Conservation (phyloP, 2,113 vertebrate genomes). For the Progne subis region DNA sequence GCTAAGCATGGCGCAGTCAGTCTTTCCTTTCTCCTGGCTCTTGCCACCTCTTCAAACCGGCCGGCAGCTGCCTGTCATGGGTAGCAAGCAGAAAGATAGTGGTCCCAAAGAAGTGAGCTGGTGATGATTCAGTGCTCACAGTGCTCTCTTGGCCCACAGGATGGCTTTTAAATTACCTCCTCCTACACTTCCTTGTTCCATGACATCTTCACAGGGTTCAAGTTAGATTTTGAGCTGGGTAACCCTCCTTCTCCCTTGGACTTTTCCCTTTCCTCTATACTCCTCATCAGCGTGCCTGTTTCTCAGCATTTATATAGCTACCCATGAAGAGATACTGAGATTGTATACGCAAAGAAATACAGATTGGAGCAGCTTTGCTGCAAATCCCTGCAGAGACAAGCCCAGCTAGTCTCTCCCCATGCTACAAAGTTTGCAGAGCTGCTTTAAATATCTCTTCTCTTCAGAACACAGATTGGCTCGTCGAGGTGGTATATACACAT, state of each 20-base stretch:
- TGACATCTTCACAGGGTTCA: not conserved
- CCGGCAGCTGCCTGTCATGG: not conserved
- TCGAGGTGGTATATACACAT: constrained; percentile 64
- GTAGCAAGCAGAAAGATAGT: not conserved
- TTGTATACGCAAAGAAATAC: not conserved
- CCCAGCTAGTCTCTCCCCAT: not conserved
- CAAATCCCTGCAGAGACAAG: constrained; percentile 31
- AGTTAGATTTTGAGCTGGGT: not conserved
- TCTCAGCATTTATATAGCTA: not conserved
- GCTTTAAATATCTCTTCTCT: constrained; percentile 62
- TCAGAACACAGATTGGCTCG: constrained; percentile 58
- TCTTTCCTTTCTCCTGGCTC: not conserved
- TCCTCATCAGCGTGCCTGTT: not conserved
- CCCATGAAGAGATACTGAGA: not conserved
- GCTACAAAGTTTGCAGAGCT: constrained; percentile 47
- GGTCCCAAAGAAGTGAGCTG: not conserved
- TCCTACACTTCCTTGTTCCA: not conserved
- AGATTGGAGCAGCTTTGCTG: not conserved
- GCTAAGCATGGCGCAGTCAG: not conserved
- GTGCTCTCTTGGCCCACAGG: not conserved
- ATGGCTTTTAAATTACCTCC: not conserved
- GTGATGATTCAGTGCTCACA: not conserved
- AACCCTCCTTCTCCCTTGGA: not conserved
- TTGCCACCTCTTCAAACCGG: not conserved
- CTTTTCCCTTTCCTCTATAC: not conserved